These are phyloP conservation scores for Euplexia lucipara DNA, from an alignment of 2,888 invertebrate genomes.

Conservation along the genomic window DNA sequence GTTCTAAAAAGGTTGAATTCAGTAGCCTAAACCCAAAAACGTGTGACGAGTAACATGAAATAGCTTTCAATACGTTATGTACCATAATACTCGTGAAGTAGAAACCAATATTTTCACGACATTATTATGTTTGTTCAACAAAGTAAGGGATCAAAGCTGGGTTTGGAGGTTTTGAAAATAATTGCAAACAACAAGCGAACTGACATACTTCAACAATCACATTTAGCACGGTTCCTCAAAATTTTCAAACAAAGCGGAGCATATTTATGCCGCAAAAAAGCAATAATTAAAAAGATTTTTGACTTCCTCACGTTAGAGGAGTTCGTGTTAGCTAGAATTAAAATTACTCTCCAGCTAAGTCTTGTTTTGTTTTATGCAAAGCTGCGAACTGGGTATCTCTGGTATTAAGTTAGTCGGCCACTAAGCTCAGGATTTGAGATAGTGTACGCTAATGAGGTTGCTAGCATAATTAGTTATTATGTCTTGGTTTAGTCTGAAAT, in stretches of 20 bases:
- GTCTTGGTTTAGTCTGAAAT: conserved; percentile 26
- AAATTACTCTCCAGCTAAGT: conserved; percentile 28
- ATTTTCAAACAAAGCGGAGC: conserved; percentile 5
- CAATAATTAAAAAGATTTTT: conserved; percentile 10
- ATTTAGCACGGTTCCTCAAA: background rate
- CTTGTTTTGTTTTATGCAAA: conserved; percentile 44
- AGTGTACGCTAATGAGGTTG: conserved; percentile 56
- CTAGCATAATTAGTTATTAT: conserved; percentile 56
- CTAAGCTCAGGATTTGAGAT: conserved; percentile 44
- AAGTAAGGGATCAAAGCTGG: too few relatives aligned
- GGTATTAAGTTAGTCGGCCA: conserved; percentile 36
- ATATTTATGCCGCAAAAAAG: background rate
- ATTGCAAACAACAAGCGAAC: too few relatives aligned
- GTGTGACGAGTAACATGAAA: too few relatives aligned
- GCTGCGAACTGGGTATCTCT: conserved; percentile 47
- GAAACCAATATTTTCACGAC: too few relatives aligned
- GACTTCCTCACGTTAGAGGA: background rate
- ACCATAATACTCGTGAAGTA: too few relatives aligned
- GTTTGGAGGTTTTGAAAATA: too few relatives aligned
- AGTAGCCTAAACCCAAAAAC: too few relatives aligned
- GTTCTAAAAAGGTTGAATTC: too few relatives aligned
- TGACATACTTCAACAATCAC: background rate
- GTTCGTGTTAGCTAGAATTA: conserved; percentile 8
- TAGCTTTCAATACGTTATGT: too few relatives aligned
- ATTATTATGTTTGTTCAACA: too few relatives aligned